Evolutionary conservation across 2,888 invertebrate genomes (phyloP).

Genomic region (Spialia ferax): DNA sequence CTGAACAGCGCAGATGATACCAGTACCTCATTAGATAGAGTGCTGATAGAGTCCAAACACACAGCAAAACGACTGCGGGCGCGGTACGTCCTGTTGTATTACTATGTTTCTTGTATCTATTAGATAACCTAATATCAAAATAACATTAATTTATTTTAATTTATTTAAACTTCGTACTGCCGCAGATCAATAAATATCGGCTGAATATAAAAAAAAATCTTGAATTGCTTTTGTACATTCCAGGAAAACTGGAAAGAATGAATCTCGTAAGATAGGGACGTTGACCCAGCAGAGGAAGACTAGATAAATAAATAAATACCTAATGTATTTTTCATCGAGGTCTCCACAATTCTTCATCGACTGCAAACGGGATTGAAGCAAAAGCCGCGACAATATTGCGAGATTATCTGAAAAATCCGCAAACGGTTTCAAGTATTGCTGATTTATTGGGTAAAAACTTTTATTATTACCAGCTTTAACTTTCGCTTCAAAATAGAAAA

Average conservation of each 20-base stretch:
- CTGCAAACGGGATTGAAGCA: not conserved
- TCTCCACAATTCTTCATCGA: not conserved
- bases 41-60: not conserved
- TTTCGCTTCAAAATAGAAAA: not conserved
- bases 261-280: too few relatives aligned
- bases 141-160: too few relatives aligned
- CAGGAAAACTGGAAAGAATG: too few relatives aligned
- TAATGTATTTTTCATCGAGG: not conserved
- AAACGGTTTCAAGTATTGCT: not conserved
- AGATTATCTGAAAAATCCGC: constrained; percentile 7
- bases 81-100: too few relatives aligned
- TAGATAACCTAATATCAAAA: too few relatives aligned
- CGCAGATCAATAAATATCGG: too few relatives aligned
- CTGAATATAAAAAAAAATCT: too few relatives aligned
- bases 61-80: too few relatives aligned
- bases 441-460: not conserved
- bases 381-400: constrained; percentile 22
- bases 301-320: too few relatives aligned
- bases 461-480: not conserved
- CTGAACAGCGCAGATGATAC: not conserved
- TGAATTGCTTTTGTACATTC: too few relatives aligned
- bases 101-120: not conserved
- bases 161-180: too few relatives aligned
- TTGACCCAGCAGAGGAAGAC: too few relatives aligned
- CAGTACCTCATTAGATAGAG: constrained; percentile 1